Evolutionary conservation across 2,113 vertebrate species (phyloP).

Genomic region (Cyanoramphus novaezelandiae): DNA sequence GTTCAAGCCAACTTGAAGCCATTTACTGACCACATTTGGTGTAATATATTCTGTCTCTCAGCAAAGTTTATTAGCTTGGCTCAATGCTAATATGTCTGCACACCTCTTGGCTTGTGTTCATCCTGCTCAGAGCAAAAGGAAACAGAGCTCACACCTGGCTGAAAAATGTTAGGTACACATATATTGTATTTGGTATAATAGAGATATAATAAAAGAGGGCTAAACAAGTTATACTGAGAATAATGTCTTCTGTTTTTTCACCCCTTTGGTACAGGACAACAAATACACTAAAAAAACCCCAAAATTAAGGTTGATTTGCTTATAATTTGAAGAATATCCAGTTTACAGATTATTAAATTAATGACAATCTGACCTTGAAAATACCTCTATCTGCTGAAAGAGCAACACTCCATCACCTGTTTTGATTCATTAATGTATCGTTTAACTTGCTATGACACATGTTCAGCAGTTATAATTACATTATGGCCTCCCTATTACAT

Average conservation of each 20-base stretch:
- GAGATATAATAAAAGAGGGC: conserved; percentile 1
- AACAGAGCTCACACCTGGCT: background rate
- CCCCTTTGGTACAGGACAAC: background rate
- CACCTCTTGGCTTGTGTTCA: background rate
- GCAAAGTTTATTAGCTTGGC: background rate
- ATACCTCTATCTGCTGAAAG: conserved; percentile 78
- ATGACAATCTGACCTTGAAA: conserved; percentile 80
- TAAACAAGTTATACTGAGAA: conserved; percentile 40
- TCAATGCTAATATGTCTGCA: background rate
- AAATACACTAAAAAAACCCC: background rate
- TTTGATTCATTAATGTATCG: conserved; percentile 83
- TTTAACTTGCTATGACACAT: conserved; percentile 82
- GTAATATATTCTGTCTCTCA: background rate
- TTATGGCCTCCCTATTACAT: conserved; percentile 81
- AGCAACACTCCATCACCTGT: conserved; percentile 81
- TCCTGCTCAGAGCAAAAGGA: background rate
- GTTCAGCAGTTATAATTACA: conserved; percentile 83
- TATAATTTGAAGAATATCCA: conserved; percentile 74
- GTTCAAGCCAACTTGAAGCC: background rate
- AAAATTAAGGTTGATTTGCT: conserved; percentile 59
- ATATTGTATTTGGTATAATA: background rate
- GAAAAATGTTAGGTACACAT: background rate
- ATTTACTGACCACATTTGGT: background rate
- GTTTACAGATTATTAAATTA: conserved; percentile 81
- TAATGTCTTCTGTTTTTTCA: background rate